Conservation (phyloP, 2,113 vertebrate species). For the Protobothrops flavoviridis region DNA sequence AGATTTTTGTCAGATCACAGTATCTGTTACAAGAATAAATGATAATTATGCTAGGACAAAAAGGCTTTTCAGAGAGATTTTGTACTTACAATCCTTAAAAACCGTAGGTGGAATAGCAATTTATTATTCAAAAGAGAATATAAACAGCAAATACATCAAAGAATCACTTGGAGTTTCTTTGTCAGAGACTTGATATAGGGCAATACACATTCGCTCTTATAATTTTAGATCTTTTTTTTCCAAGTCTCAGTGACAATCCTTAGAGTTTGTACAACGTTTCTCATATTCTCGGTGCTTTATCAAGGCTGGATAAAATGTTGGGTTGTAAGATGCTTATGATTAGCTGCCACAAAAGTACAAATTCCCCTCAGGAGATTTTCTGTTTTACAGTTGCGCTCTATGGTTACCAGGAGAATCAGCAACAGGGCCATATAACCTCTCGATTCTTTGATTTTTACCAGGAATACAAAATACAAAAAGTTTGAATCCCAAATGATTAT, state of each 20-base stretch:
- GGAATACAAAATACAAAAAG: neutral
- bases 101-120: neutral
- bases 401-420: neutral
- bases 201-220: neutral
- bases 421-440: neutral
- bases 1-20: slow-evolving; percentile 28
- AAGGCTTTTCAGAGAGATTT: slow-evolving; percentile 24
- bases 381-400: neutral
- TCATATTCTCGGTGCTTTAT: slow-evolving; percentile 6
- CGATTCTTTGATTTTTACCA: neutral
- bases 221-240: neutral
- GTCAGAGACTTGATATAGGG: neutral
- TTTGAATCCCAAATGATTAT: neutral
- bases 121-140: neutral
- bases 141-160: slow-evolving; percentile 4
- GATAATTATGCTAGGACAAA: slow-evolving; percentile 21
- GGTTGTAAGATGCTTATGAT: neutral
- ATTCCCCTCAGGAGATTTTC: neutral
- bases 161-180: neutral
- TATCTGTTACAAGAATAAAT: slow-evolving; percentile 22
- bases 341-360: neutral
- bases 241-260: neutral
- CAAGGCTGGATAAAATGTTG: neutral
- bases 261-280: neutral
- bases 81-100: neutral